A percentile compares a stretch with the other conserved stretches of the same genome.
phyloP scores from a whole-genome alignment of 2,888 invertebrate species.

The Calliopum simillimum region DNA sequence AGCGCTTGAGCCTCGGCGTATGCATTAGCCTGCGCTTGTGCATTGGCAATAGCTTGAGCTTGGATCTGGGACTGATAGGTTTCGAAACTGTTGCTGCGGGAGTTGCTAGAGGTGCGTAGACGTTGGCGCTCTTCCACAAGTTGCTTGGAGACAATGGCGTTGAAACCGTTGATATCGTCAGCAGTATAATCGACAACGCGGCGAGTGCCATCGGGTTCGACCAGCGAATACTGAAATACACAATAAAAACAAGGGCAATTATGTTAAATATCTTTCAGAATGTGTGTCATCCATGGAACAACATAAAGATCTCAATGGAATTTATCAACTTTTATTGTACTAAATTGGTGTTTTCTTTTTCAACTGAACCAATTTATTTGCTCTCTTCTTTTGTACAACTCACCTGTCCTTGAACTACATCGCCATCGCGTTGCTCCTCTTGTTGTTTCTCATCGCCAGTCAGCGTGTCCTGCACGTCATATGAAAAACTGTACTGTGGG shows the following conservation, averaged over 20 bases:
- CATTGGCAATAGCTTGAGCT: slow-evolving; percentile 62
- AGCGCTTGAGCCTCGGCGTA: slow-evolving; percentile 54
- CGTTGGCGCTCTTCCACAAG: slow-evolving; percentile 52
- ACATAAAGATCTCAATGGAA: too few relatives aligned
- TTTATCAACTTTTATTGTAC: too few relatives aligned
- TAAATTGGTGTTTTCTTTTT: too few relatives aligned
- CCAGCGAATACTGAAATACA: slow-evolving; percentile 64
- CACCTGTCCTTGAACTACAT: slow-evolving; percentile 67
- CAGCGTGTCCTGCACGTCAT: slow-evolving; percentile 68
- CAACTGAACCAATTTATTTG: too few relatives aligned
- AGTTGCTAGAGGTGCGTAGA: slow-evolving; percentile 40
- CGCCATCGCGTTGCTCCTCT: slow-evolving; percentile 71
- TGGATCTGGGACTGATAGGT: slow-evolving; percentile 58
- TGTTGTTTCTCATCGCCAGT: slow-evolving; percentile 70
- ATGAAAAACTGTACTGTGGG: slow-evolving; percentile 69
- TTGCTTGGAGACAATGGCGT: slow-evolving; percentile 68
- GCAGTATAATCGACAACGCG: slow-evolving; percentile 69
- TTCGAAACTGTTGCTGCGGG: slow-evolving; percentile 60
- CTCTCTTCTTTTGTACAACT: slow-evolving; percentile 18
- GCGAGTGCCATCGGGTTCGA: slow-evolving; percentile 69
- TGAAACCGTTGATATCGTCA: slow-evolving; percentile 69
- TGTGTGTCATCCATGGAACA: too few relatives aligned
- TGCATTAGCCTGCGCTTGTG: slow-evolving; percentile 55
- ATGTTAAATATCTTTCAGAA: too few relatives aligned
- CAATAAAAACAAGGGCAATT: too few relatives aligned